phyloP scores from a whole-genome alignment of 2,888 invertebrate genomes.

The Mesochorus sp. region DNA sequence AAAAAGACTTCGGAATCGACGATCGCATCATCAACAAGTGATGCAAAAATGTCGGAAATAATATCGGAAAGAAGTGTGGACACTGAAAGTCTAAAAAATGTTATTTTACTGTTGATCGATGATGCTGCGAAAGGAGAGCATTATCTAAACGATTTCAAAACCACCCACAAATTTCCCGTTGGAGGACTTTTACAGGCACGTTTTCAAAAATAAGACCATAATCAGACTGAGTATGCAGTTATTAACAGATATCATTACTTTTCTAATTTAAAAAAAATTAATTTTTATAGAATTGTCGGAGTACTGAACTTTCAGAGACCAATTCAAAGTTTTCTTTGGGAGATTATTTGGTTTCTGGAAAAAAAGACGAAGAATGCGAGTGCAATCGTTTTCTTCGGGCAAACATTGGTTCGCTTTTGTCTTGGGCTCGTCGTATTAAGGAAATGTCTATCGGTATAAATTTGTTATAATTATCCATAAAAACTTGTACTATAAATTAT shows the following conservation, averaged over 20 bases:
- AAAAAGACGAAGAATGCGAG: conserved; percentile 60
- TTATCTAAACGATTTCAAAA: conserved; percentile 42
- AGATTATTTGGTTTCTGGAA: conserved; percentile 33
- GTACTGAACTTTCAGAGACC: background rate
- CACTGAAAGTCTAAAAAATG: conserved; percentile 61
- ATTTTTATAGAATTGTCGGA: conserved; percentile 34
- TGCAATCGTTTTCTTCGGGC: conserved; percentile 68
- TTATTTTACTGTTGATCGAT: conserved; percentile 67
- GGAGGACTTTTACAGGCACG: conserved; percentile 69
- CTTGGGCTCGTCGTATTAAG: conserved; percentile 69
- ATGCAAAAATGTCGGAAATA: conserved; percentile 1
- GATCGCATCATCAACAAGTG: background rate
- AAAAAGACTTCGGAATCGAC: conserved; percentile 1
- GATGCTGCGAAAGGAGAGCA: conserved; percentile 26
- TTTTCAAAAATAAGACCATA: background rate
- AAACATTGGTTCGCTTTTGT: conserved; percentile 65
- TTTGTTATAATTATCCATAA: background rate
- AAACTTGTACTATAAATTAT: background rate
- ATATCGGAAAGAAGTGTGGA: background rate
- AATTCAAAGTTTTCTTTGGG: conserved; percentile 37
- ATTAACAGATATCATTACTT: background rate
- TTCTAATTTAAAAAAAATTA: background rate
- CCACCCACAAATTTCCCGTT: conserved; percentile 60
- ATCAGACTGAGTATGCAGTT: too few species aligned
- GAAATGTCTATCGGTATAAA: conserved; percentile 71